phyloP scores from a whole-genome alignment of 2,113 vertebrate genomes.

The Otocyon megalotis region DNA sequence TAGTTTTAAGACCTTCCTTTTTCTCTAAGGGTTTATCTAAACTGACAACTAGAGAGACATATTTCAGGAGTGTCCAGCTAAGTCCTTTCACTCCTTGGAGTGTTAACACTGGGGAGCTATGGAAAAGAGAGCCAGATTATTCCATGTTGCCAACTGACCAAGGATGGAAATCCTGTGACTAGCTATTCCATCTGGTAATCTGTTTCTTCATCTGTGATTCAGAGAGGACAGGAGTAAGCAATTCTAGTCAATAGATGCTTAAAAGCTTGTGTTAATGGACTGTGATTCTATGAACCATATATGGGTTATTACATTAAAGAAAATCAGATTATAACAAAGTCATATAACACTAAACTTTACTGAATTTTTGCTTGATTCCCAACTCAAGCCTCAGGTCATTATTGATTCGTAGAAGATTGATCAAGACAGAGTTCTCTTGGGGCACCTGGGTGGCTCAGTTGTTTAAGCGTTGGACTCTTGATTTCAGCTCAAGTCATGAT shows the following conservation, averaged over 20 bases:
- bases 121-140: not conserved
- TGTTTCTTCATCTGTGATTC: not conserved
- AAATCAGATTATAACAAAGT: slow-evolving; percentile 19
- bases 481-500: not conserved
- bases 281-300: not conserved
- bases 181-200: not conserved
- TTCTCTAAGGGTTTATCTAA: slow-evolving; percentile 13
- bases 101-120: not conserved
- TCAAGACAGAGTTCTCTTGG: not conserved
- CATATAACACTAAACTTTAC: not conserved
- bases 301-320: not conserved
- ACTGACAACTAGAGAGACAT: not conserved
- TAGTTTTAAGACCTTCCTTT: slow-evolving; percentile 24
- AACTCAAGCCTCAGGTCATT: not conserved
- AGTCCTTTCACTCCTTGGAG: not conserved
- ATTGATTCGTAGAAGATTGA: not conserved
- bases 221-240: not conserved
- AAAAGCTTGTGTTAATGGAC: not conserved
- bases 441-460: not conserved
- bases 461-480: not conserved
- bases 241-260: not conserved
- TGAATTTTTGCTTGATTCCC: slow-evolving; percentile 52
- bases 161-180: not conserved
- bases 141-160: not conserved
- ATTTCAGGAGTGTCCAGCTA: not conserved